Evolutionary conservation across 2,113 vertebrate species (phyloP), one percentile per base, ranked within the genome.

Genomic region (Apistogramma diplotaenia): DNA sequence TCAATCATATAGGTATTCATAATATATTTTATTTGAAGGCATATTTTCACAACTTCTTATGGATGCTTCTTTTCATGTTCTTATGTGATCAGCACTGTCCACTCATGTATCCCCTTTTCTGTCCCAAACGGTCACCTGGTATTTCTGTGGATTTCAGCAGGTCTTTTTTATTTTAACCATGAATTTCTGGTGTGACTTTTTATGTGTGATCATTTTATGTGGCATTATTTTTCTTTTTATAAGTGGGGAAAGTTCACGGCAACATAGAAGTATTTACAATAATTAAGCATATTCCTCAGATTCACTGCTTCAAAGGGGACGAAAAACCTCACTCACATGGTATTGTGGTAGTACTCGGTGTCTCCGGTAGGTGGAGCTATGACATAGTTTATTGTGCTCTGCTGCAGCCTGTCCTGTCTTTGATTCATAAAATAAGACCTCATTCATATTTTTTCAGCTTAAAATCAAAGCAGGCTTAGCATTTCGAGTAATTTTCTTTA

Each of bases 371-470:
- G 58, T 33, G 84, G 71, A 81, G 83, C 79, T 87, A 35, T 74
- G 1, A 37, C 33, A n/a, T 40, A 25, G 2, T n/a, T 5, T 31
- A 37, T 19, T 10, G n/a, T 27, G 13, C 40, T 65, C 3, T 8
- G 21, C 76, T 54, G 59, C 65, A 40, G 78, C 19, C 2, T 19
- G 8, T 53, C 4, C 57, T n/a, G 21, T 49, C 29, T 62, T 33
- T 74, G 46, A 83, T 89, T 91, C 58, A 89, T 67, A 76, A 82
- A 89, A 72, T 59, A 5, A 27, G 16, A 35, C 11, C 35, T 31
- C 53, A 72, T 87, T 86, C 55, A 78, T 0, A 4, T 19, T 33
- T 56, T 43, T 67, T 43, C 2, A 43, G 35, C 40, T 27, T 11
- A 4, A 27, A 21, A 1, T 10, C 11, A 43, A 10, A 40, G 13